Evolutionary conservation across 2,888 invertebrate genomes (phyloP).

Genomic region (Thereva unica): DNA sequence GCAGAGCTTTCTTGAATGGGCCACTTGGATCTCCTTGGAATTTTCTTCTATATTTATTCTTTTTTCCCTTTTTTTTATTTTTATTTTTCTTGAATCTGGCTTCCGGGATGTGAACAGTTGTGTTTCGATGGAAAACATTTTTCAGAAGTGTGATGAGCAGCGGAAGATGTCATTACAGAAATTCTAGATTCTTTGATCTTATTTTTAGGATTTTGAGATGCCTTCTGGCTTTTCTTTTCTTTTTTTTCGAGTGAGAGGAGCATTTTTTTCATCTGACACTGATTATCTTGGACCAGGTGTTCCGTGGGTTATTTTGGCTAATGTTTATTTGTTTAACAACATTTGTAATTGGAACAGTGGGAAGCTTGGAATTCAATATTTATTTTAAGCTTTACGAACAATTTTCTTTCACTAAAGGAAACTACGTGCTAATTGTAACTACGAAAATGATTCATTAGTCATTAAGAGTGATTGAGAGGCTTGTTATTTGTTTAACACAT

Average conservation of each 20-base stretch:
- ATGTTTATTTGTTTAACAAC: too few species aligned
- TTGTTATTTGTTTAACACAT: too few species aligned
- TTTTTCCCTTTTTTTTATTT: slow-evolving; percentile 13
- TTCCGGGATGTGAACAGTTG: slow-evolving; percentile 34
- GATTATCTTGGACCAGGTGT: slow-evolving; percentile 1
- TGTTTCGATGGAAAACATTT: slow-evolving; percentile 2
- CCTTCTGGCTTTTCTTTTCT: slow-evolving; percentile 5
- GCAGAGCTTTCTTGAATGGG: slow-evolving; percentile 16
- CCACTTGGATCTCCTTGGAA: not conserved
- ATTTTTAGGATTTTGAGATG: slow-evolving; percentile 15
- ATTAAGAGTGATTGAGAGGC: too few species aligned
- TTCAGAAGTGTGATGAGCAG: slow-evolving; percentile 9
- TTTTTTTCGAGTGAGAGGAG: not conserved
- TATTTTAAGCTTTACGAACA: too few species aligned
- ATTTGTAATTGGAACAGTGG: too few species aligned
- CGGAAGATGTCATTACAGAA: slow-evolving; percentile 30
- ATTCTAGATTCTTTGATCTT: slow-evolving; percentile 25
- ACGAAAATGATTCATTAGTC: too few species aligned
- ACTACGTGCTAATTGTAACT: too few species aligned
- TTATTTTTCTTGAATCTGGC: slow-evolving; percentile 27
- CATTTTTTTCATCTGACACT: not conserved
- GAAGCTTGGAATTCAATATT: too few species aligned
- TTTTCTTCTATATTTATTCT: slow-evolving; percentile 2
- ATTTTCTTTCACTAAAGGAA: too few species aligned
- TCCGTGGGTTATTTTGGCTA: too few species aligned